Percentiles rank a stretch among this genome's conserved stretches.
Evolutionary conservation across 30 jellyfish, hydroid and myxozoan species (phyloP).

Genomic region (Hydra vulgaris): DNA sequence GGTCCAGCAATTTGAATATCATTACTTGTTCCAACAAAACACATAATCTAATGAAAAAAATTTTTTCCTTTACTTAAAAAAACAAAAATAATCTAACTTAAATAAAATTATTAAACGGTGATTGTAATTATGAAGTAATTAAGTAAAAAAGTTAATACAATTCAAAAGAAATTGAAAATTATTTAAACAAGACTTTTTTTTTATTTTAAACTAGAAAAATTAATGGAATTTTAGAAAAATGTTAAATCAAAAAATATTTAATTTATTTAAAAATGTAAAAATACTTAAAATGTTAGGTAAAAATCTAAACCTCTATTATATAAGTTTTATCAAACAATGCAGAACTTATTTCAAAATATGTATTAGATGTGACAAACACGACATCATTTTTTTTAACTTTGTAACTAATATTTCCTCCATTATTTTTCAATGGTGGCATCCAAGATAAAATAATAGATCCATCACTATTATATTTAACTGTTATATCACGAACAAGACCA

Average conservation of each 20-base stretch:
- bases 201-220: too few species aligned
- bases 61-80: too few species aligned
- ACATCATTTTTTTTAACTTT: neutral
- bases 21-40: neutral
- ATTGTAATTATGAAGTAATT: too few species aligned
- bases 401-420: neutral
- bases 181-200: too few species aligned
- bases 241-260: too few species aligned
- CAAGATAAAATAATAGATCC: neutral
- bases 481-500: neutral
- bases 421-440: neutral
- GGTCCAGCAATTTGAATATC: neutral
- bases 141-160: neutral
- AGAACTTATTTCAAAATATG: neutral
- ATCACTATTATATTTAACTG: neutral
- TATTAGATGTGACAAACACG: neutral
- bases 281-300: too few species aligned
- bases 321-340: neutral
- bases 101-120: too few species aligned
- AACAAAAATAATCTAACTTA: too few species aligned
- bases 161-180: neutral
- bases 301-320: constrained; percentile 17
- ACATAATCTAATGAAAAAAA: neutral
- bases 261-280: too few species aligned
- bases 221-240: too few species aligned